Percentiles rank a stretch among this genome's conserved stretches.
phyloP scores from a whole-genome alignment of 2,888 invertebrate species.

The Apamea crenata region DNA sequence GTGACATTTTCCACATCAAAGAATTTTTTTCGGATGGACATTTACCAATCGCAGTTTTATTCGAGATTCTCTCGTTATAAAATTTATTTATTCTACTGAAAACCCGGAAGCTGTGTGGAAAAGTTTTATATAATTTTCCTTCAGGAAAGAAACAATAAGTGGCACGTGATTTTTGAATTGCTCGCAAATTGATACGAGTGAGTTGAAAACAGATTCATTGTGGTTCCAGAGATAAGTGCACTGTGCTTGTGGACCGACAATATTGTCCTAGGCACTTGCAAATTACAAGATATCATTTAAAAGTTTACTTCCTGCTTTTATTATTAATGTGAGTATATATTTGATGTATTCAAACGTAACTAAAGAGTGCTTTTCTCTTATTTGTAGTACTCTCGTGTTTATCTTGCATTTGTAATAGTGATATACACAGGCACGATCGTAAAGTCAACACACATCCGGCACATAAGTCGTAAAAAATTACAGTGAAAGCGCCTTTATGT shows the following conservation, averaged over 20 bases:
- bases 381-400: not conserved
- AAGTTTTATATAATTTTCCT: not conserved
- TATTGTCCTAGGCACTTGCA: too few relatives aligned
- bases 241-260: not conserved
- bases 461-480: not conserved
- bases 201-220: not conserved
- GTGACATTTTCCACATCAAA: not conserved
- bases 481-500: not conserved
- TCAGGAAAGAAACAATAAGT: not conserved
- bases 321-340: constrained; percentile 19
- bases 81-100: not conserved
- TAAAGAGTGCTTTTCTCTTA: not conserved
- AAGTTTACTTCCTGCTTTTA: not conserved
- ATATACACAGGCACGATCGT: too few relatives aligned
- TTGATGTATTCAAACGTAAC: not conserved
- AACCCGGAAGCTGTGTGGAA: not conserved
- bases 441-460: not conserved
- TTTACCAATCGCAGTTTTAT: not conserved
- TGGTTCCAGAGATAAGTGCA: not conserved
- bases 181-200: constrained; percentile 4
- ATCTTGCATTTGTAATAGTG: not conserved
- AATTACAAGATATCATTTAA: not conserved
- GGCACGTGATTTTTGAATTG: constrained; percentile 18
- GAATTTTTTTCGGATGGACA: not conserved
- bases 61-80: not conserved